phyloP scores from a whole-genome alignment of 2,113 vertebrate species.

The Festucalex cinctus region DNA sequence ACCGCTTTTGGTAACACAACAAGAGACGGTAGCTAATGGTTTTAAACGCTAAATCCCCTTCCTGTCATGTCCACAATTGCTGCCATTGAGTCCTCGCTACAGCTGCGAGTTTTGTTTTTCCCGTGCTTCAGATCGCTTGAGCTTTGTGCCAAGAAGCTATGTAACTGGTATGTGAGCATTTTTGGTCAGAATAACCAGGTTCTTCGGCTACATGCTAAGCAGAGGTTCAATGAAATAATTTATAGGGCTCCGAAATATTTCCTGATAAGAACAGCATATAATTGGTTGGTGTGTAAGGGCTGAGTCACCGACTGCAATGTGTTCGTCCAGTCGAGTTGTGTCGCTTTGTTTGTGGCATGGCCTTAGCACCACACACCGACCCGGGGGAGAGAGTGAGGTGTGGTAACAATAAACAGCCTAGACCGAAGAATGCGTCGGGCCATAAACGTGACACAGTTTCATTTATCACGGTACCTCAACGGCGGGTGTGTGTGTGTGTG shows the following conservation, averaged over 20 bases:
- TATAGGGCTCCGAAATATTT: too few species aligned
- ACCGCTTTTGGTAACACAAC: slow-evolving; percentile 32
- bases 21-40: slow-evolving; percentile 60
- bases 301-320: too few species aligned
- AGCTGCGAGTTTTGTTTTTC: slow-evolving; percentile 57
- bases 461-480: slow-evolving; percentile 58
- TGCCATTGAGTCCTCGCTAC: slow-evolving; percentile 42
- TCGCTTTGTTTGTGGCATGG: not conserved
- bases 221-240: too few species aligned
- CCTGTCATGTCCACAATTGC: slow-evolving; percentile 50
- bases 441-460: slow-evolving; percentile 44
- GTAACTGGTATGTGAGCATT: slow-evolving; percentile 45
- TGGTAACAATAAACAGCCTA: slow-evolving; percentile 58
- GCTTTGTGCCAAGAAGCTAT: slow-evolving; percentile 52
- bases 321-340: too few species aligned
- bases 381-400: slow-evolving; percentile 41
- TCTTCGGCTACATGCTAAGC: not conserved
- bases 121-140: slow-evolving; percentile 46
- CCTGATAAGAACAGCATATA: too few species aligned
- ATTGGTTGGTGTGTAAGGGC: too few species aligned
- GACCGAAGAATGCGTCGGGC: slow-evolving; percentile 52
- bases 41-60: slow-evolving; percentile 54
- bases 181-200: slow-evolving; percentile 40
- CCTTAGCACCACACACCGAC: slow-evolving; percentile 31
- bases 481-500: too few species aligned